A percentile compares a stretch with the other conserved stretches of the same genome.
Evolutionary conservation across 2,797 vertebrate genomes (phyloP).

Genomic region (Mastacembelus armatus): DNA sequence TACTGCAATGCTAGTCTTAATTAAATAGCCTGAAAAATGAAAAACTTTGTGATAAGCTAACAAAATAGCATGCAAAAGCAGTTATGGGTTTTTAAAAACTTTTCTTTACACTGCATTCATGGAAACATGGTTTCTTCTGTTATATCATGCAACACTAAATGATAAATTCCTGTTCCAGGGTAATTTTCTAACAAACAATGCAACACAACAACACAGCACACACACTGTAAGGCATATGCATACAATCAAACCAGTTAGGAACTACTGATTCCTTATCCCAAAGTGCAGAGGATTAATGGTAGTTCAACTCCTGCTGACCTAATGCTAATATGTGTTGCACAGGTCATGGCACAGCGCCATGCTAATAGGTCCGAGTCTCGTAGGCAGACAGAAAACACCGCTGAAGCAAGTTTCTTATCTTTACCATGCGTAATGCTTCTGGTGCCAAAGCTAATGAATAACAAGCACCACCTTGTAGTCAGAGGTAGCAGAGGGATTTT

Average conservation of each 20-base stretch:
- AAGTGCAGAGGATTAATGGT: constrained; percentile 66
- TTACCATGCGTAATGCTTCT: constrained; percentile 45
- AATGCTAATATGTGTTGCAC: constrained; percentile 66
- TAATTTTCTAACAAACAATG: too few relatives aligned
- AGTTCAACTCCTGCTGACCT: constrained; percentile 64
- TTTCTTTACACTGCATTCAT: constrained; percentile 25
- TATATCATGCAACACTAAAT: not conserved
- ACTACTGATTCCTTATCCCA: constrained; percentile 43
- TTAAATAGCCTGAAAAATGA: constrained; percentile 56
- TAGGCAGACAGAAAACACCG: constrained; percentile 53
- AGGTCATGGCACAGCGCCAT: constrained; percentile 69
- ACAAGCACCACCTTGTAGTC: constrained; percentile 60
- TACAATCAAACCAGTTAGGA: constrained; percentile 31
- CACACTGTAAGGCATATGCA: too few relatives aligned
- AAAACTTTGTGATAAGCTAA: constrained; percentile 43
- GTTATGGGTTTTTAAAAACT: constrained; percentile 27
- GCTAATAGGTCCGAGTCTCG: constrained; percentile 63
- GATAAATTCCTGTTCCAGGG: too few relatives aligned
- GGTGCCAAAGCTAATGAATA: constrained; percentile 55
- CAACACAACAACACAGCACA: too few relatives aligned
- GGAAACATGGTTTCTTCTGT: not conserved
- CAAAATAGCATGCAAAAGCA: constrained; percentile 39
- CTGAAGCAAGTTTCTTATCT: constrained; percentile 60
- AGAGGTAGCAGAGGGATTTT: constrained; percentile 47
- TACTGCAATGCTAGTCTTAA: constrained; percentile 38